Evolutionary conservation across 2,113 vertebrate species (phyloP), one percentile per base, ranked within the genome.

Genomic region (Psophia crepitans): DNA sequence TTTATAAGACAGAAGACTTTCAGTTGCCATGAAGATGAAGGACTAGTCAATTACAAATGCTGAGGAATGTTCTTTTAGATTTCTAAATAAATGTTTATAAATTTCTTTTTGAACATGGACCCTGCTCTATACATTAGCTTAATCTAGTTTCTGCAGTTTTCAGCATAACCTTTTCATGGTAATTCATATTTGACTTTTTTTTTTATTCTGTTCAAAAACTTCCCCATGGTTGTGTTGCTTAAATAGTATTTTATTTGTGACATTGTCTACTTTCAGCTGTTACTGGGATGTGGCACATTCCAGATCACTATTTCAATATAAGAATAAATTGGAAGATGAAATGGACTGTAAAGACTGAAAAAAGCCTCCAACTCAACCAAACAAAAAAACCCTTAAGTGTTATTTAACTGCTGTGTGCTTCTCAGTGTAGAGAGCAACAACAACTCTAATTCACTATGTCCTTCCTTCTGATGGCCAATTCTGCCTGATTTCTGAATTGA

Each of bases 261-360:
- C 0, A 2, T 60, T 2, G 3, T 7, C 9, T 63, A 24, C 12
- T 68, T 88, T 44, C n/a, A n/a, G 13, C 6, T 63, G 7, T 71
- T 90, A 28, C 15, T 82, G 35, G 20, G 22, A 12, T 37, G 13
- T 39, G 6, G 3, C 26, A 60, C 5, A 26, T 79, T 78, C 26
- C 28, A 49, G 11, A 44, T 54, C 19, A 44, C 49, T 5, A 49
- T 63, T 82, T 82, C 37, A 82, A 14, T 41, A 48, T 39, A 79
- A 56, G 19, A 79, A 32, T 48, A 49, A 75, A 17, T 10, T 32
- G 30, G 32, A 74, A 12, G 8, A 44, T 58, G 3, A 85, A 79
- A 49, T 71, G 4, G 60, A 54, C 8, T 51, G 28, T 21, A 61
- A 91, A 57, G 12, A 12, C 3, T 61, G n/a, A n/a, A n/a, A n/a